Evolutionary conservation across 2,113 vertebrate genomes (phyloP), one percentile per base, ranked within the genome.

Genomic region (Scortum barcoo): DNA sequence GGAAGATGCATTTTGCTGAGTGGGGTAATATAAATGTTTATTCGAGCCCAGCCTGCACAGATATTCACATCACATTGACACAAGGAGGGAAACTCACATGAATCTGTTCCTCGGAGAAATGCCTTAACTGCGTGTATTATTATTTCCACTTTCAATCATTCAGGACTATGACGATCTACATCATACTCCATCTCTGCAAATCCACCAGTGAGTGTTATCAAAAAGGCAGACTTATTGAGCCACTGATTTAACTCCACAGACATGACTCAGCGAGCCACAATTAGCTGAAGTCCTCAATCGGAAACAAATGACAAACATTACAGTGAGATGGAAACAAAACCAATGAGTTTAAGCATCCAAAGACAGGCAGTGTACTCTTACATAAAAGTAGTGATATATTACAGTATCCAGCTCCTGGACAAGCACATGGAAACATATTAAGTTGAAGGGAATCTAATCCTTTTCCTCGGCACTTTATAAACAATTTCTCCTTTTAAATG

Each of bases 1-100:
- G 86, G 80, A 81, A 67, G 78, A 90, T 66, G 44, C 74, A 61
- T 89, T 92, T 86, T 92, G 91, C 89, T 91, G 88, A 91, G 88
- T 91, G 89, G 84, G 84, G 86, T 86, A 89, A 88, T 83, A 86
- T 80, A 91, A 91, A 91, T 93, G 91, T 93, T 93, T 90, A 92
- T 84, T 75, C 54, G 80, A 66, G 75, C 42, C 38, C 50, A 48
- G 86, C 19, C 38, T 89, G 80, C 72, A 68, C 74, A 78, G 36
- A 81, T 72, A 63, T 69, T 75, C 46, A 70, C 75, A 74, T 84
- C 46, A 40, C 62, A 69, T 22, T 54, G 51, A 54, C 22, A 28
- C 40, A 66, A 12, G 51, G 33, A 68, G 48, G 50, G 62, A 51
- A 26, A n/a, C 42, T 65, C 83, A 56, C 60, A 76, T 72, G 70